Base-by-base conservation (phyloP, 35 echinoderm and acorn worm genomes). In the Apostichopus japonicus region DNA sequence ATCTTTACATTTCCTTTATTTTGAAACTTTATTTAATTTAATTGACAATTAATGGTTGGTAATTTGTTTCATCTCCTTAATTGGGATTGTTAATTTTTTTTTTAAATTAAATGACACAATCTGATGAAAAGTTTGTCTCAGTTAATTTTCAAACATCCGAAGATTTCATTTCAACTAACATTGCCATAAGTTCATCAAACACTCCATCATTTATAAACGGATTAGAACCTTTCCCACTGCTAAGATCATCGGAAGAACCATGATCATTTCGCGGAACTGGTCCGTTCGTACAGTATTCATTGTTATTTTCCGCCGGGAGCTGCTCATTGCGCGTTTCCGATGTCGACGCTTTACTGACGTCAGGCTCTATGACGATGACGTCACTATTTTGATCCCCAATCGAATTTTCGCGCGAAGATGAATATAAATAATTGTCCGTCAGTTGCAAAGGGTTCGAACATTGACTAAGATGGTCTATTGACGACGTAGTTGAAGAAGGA, bases 171-270 rank as follows among this genome's bases (percentile, higher is more conserved):
- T 89, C 86, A 51, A 89, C 86, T 51, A 89, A 53, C 86, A 89
- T 89, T 67, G 86, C 59, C 44, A 89, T 53, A 6, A 89, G 86
- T 23, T 89, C 86, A 63, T 89, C 86, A 89, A 89, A 89, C 27
- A 65, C 72, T 9, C 63, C 86, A 62, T 89, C 86, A 72, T 73
- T 89, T 51, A 73, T 63, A n/a, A 73, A 17, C 15, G 22, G 61
- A 54, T 84, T 84, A 7, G 54, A 23, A 23, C 71, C 71, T 75
- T 75, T 75, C 71, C 71, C 17, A n/a, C 54, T 22, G 6, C 7
- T 17, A 21, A 58, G 5, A 19, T 84, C 55, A 55, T 7, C 16
- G 8, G 27, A 58, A 55, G 11, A 57, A 17, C 6, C 4, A 6
- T 16, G 8, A 17, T 84, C 54, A 23, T 84, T 55, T 84, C 54